Evolutionary conservation across 2,113 vertebrate species (phyloP).

Genomic region (Prunella himalayana): DNA sequence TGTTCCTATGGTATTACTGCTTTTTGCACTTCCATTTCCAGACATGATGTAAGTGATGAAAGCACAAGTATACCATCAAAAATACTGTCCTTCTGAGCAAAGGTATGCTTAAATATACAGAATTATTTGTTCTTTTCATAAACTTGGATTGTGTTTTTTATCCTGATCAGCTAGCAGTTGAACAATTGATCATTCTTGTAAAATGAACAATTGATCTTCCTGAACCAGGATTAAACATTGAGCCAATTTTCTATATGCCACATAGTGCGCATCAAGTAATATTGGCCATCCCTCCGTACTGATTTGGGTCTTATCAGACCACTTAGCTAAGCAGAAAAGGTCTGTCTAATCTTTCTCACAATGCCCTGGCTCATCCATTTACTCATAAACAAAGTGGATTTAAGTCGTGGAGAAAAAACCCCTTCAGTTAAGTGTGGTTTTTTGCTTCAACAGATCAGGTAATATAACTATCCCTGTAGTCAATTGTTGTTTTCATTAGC

Average conservation of each 20-base stretch:
- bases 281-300: accelerated
- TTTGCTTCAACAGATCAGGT: not conserved
- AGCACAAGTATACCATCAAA: not conserved
- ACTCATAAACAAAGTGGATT: not conserved
- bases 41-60: not conserved
- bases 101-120: not conserved
- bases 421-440: not conserved
- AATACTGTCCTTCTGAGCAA: not conserved
- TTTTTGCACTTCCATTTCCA: not conserved
- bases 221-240: not conserved
- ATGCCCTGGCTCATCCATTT: not conserved
- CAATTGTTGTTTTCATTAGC: not conserved
- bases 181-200: not conserved
- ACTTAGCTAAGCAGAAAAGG: not conserved
- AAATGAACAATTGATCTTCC: not conserved
- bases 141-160: not conserved
- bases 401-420: not conserved
- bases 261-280: not conserved
- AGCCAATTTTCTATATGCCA: not conserved
- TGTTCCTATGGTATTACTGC: not conserved
- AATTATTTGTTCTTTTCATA: not conserved
- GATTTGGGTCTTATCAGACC: not conserved
- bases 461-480: not conserved
- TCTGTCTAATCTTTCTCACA: not conserved
- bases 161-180: not conserved